Evolutionary conservation across 2,888 invertebrate genomes (phyloP).

Genomic region (Himalopsyche japonica): DNA sequence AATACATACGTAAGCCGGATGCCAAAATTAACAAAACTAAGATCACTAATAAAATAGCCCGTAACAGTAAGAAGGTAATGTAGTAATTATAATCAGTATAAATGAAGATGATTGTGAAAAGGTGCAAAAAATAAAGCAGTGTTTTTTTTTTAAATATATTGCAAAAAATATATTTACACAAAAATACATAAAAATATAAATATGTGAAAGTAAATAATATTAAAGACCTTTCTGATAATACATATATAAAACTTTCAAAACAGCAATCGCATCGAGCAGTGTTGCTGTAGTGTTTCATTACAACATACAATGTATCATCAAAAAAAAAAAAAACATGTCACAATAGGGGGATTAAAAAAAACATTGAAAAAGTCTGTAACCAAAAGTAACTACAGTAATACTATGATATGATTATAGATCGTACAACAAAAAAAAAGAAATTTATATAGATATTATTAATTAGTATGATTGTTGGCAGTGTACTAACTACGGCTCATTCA

Average conservation of each 20-base stretch:
- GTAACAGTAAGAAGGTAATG: not conserved
- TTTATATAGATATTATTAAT: not conserved
- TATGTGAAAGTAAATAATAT: not conserved
- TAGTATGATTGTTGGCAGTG: not conserved
- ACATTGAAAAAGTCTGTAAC: not conserved
- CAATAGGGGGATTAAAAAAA: not conserved
- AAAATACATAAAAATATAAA: not conserved
- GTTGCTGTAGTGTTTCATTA: not conserved
- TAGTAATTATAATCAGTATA: not conserved
- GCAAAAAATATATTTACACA: not conserved
- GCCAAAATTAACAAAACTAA: too few relatives aligned
- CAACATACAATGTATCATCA: not conserved
- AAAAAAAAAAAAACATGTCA: not conserved
- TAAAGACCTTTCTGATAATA: not conserved
- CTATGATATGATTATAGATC: not conserved
- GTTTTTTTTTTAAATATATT: not conserved
- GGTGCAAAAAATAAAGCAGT: not conserved
- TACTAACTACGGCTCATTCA: too few relatives aligned
- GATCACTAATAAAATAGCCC: not conserved
- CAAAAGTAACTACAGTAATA: not conserved
- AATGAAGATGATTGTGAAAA: not conserved
- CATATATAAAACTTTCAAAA: not conserved
- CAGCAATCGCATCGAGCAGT: not conserved
- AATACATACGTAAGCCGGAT: not conserved
- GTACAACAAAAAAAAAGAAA: not conserved